Evolutionary conservation across 2,113 vertebrate species (phyloP).

Genomic region (Apus apus): DNA sequence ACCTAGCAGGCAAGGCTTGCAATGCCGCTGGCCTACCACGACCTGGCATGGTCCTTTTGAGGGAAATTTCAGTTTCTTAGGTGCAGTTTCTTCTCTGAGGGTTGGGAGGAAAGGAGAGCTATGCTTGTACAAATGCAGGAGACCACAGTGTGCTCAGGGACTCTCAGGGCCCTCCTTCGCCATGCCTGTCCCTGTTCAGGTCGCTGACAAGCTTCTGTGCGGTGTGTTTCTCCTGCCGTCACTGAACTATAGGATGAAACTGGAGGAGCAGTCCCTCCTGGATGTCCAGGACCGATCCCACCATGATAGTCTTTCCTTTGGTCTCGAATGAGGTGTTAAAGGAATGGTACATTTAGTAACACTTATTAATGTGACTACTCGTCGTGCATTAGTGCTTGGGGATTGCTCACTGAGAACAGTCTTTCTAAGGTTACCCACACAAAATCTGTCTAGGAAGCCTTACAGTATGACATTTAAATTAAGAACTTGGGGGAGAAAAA

Average conservation of each 20-base stretch:
- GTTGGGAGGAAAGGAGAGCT: background rate
- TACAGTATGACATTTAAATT: slow-evolving; percentile 24
- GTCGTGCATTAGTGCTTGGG: background rate
- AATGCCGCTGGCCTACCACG: fast-evolving
- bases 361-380: background rate
- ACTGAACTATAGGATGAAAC: background rate
- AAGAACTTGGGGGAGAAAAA: background rate
- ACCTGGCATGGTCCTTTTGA: background rate
- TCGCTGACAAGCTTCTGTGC: background rate
- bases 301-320: background rate
- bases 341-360: background rate
- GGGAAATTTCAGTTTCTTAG: background rate
- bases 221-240: background rate
- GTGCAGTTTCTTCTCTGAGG: background rate
- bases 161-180: fast-evolving
- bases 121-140: background rate
- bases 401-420: background rate
- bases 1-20: background rate
- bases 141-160: background rate
- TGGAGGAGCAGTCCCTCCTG: background rate
- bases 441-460: slow-evolving; percentile 27
- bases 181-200: fast-evolving
- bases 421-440: slow-evolving; percentile 12
- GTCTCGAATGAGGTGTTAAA: background rate
- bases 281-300: background rate